Base-by-base conservation (phyloP, 2,888 invertebrate genomes). In the Diaphora mendica region DNA sequence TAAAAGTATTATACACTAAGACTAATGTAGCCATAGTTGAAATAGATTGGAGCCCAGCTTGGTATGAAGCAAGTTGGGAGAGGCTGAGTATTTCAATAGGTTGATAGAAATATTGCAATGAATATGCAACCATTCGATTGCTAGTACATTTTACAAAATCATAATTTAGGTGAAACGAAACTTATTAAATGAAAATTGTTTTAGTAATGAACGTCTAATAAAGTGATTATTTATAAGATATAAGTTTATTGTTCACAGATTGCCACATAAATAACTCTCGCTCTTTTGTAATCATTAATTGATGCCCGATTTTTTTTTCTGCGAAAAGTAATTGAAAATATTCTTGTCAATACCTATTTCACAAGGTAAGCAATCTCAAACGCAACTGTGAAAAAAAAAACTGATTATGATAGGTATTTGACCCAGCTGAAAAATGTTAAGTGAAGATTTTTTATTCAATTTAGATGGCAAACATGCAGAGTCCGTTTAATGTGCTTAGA, bases 321-420 rank as follows among this genome's bases (percentile, higher is more conserved):
- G 44, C 55, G 62, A 75, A 73, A 76, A 75, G 67, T 80, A 80
- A 82, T 82, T 80, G 78, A 77, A 79, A 77, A 73, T 65, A 64
- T 69, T 75, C 70, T 69, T 70, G 76, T 70, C 59, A 70, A 13
- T 30, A 70, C 65, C 70, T 71, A 78, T 78, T 78, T 73, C 69
- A 51, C 55, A 71, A 73, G 55, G 44, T 71, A 83, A 78, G 26
- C 13, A 73, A 75, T 78, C 70, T 76, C 75, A 65, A 80, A 79
- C 59, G 71, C 69, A 33, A 59, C 26, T 15, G 23, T 35, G 4
- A 55, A 55, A 68, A 55, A 68, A 55, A 55, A 35, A 39, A 55
- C 39, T 35, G 26, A 39, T 55, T 35, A 26, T 26, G 35, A 17
- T n/a, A 33, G 68, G 35, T 68, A 35, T 68, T 55, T 55, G 35